A percentile compares a stretch with the other conserved stretches of the same genome.
phyloP scores from a whole-genome alignment of 2,888 invertebrate species.

The Baccha elongata region DNA sequence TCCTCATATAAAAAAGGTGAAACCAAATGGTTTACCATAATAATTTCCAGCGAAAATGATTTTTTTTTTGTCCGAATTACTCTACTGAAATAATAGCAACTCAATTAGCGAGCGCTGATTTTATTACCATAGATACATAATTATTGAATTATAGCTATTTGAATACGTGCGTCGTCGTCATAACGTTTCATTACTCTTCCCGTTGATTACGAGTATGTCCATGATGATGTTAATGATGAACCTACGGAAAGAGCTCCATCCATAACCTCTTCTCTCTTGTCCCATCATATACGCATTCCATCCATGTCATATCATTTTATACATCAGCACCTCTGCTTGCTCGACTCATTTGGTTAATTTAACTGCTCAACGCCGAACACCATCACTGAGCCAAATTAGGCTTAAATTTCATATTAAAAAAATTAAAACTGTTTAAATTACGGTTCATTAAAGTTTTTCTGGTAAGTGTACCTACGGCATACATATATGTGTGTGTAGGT shows the following conservation, averaged over 20 bases:
- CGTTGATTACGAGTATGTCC: neutral
- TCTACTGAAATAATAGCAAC: slow-evolving; percentile 66
- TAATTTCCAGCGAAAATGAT: neutral
- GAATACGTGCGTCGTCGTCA: slow-evolving; percentile 51
- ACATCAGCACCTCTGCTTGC: slow-evolving; percentile 55
- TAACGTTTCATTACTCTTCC: slow-evolving; percentile 66
- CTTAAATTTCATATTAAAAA: slow-evolving; percentile 63
- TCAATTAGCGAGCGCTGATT: slow-evolving; percentile 67
- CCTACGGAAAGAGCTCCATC: neutral
- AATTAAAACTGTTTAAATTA: slow-evolving; percentile 22
- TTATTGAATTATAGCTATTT: slow-evolving; percentile 62
- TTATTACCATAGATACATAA: slow-evolving; percentile 60
- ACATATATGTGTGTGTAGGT: too few species aligned
- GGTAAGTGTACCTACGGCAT: neutral
- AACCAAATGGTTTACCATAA: slow-evolving; percentile 27
- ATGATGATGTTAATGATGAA: slow-evolving; percentile 7
- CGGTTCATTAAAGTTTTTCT: slow-evolving; percentile 11
- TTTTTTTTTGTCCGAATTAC: slow-evolving; percentile 21
- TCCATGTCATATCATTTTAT: slow-evolving; percentile 48
- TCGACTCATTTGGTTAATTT: slow-evolving; percentile 70
- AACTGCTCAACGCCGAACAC: slow-evolving; percentile 37
- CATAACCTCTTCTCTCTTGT: neutral
- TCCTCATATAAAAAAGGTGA: slow-evolving; percentile 4
- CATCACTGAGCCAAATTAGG: slow-evolving; percentile 44
- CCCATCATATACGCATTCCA: neutral